phyloP scores from a whole-genome alignment of 1,140 invertebrate species.

The Dreissena rostriformis region DNA sequence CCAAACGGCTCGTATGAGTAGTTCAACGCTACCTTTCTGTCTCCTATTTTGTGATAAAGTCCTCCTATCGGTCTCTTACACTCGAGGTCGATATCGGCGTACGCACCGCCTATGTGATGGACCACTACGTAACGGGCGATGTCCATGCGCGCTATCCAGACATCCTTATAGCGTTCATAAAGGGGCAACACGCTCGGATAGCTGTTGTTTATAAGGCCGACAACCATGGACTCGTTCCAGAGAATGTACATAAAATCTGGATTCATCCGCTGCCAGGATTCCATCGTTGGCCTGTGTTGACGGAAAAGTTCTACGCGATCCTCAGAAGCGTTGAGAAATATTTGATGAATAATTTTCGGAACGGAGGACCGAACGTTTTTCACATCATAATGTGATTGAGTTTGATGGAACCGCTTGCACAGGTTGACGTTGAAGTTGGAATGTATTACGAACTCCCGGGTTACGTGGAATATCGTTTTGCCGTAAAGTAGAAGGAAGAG shows the following conservation, averaged over 20 bases:
- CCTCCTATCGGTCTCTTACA: slow-evolving; percentile 27
- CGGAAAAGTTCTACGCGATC: slow-evolving; percentile 30
- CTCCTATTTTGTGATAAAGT: slow-evolving; percentile 31
- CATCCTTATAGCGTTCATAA: slow-evolving; percentile 21
- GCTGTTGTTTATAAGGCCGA: slow-evolving; percentile 32
- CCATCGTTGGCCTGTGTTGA: slow-evolving; percentile 21
- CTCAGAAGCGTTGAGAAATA: slow-evolving; percentile 39
- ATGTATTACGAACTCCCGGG: slow-evolving; percentile 37
- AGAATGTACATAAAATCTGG: slow-evolving; percentile 45
- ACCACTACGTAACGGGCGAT: slow-evolving; percentile 46
- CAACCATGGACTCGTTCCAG: slow-evolving; percentile 46
- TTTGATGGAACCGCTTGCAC: slow-evolving; percentile 50
- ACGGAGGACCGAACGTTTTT: slow-evolving; percentile 20
- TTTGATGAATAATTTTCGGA: slow-evolving; percentile 46
- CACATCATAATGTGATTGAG: slow-evolving; percentile 12
- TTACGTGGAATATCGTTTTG: slow-evolving; percentile 42
- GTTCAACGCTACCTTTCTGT: slow-evolving; percentile 43
- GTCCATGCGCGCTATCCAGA: slow-evolving; percentile 42
- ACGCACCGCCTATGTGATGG: slow-evolving; percentile 45
- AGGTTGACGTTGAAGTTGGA: slow-evolving; percentile 52
- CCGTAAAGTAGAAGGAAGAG: slow-evolving; percentile 39
- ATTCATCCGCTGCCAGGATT: slow-evolving; percentile 37
- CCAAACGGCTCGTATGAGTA: slow-evolving; percentile 46
- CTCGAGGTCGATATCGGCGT: slow-evolving; percentile 40
- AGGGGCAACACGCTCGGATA: slow-evolving; percentile 28